Evolutionary conservation across 2,113 vertebrate genomes (phyloP).

Genomic region (Barnardius zonarius): DNA sequence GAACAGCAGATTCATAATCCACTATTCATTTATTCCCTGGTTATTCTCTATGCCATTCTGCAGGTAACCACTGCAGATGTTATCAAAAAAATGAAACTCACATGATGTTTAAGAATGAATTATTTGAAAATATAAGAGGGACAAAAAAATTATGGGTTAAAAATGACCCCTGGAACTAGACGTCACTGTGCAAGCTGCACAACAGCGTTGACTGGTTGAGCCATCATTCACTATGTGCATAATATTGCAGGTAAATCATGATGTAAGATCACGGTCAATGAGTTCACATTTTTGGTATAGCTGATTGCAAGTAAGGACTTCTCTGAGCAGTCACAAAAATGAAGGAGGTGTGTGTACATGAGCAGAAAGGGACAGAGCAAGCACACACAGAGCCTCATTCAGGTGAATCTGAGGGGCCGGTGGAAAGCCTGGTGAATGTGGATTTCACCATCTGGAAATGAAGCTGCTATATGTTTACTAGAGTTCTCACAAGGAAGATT

Average conservation of each 20-base stretch:
- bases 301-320: background rate
- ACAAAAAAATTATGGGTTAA: background rate
- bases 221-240: background rate
- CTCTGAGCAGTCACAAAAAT: background rate
- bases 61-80: background rate
- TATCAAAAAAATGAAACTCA: background rate
- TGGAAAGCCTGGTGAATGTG: background rate
- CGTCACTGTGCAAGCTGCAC: background rate
- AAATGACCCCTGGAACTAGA: background rate
- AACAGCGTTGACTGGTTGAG: background rate
- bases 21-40: background rate
- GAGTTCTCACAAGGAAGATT: conserved; percentile 59
- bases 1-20: background rate
- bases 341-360: background rate
- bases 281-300: background rate
- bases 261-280: background rate
- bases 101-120: background rate
- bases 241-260: background rate
- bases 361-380: background rate
- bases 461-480: conserved; percentile 56
- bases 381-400: conserved; percentile 49
- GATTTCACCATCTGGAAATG: conserved; percentile 61
- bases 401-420: conserved; percentile 17
- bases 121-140: background rate
- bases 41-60: background rate